Conservation (phyloP, 2,888 invertebrate genomes). For the Tanytarsus gracilentus region DNA sequence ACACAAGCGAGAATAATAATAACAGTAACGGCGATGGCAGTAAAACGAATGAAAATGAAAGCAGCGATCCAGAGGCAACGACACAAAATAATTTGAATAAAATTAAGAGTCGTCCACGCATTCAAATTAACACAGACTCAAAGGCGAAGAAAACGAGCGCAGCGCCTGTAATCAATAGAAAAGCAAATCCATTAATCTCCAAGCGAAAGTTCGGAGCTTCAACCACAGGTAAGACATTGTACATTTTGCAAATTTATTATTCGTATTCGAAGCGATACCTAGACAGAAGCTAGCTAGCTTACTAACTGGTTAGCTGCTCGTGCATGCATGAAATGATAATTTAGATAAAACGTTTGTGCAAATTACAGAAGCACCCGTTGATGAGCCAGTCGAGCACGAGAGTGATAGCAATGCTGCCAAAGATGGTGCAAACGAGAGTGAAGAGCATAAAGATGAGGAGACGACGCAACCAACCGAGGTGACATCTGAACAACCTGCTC, state of each 20-base stretch:
- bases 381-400: slow-evolving; percentile 32
- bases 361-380: slow-evolving; percentile 32
- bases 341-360: neutral
- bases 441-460: slow-evolving; percentile 39
- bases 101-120: slow-evolving; percentile 41
- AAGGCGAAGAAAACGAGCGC: slow-evolving; percentile 19
- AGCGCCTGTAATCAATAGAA: slow-evolving; percentile 35
- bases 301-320: neutral
- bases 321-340: neutral
- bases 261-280: neutral
- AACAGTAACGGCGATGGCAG: slow-evolving; percentile 9
- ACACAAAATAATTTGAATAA: slow-evolving; percentile 37
- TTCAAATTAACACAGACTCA: slow-evolving; percentile 38
- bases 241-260: neutral
- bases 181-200: slow-evolving; percentile 40
- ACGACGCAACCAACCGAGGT: slow-evolving; percentile 45
- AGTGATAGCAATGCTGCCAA: slow-evolving; percentile 26
- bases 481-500: slow-evolving; percentile 50
- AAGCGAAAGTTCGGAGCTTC: slow-evolving; percentile 40
- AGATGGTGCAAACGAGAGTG: slow-evolving; percentile 38
- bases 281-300: too few species aligned
- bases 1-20: slow-evolving; percentile 28
- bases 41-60: slow-evolving; percentile 19
- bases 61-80: slow-evolving; percentile 30
- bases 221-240: slow-evolving; percentile 34